Base-by-base conservation (phyloP, 1,140 invertebrate genomes). In the Pseudomyrmex sp. region DNA sequence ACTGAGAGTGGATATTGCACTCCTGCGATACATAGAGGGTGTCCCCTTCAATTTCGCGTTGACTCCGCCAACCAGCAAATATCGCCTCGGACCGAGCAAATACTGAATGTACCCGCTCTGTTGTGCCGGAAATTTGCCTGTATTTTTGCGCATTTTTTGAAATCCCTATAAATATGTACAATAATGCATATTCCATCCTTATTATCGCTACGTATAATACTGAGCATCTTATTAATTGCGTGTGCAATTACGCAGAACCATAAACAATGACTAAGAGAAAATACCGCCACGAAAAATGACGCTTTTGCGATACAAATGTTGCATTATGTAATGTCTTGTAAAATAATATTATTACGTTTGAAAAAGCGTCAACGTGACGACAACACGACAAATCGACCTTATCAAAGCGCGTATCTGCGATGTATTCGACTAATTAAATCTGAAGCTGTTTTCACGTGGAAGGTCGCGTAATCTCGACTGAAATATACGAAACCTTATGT, bases 31-130 rank as follows among this genome's bases (percentile, higher is more conserved):
- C 87, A 84, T 62, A 65, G 80, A 86, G 86, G 75, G 87, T 75
- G 84, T 88, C 79, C 84, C 88, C 85, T 89, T 86, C 88, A 89
- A 89, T 89, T 84, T 86, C 87, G 69, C 68, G 76, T 77, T 74
- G 87, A 79, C 85, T 89, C 72, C 48, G 46, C 46, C 48, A 35
- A 82, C 80, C 74, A 85, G 79, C 88, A 84, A 87, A 89, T 88
- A 89, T 88, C 87, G 62, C 54, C 62, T n/a, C 18, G 61, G 50
- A 73, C 72, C 84, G 73, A 76, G 88, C 65, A 89, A 89, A 89
- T 88, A 89, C 69, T 70, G 77, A 80, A 82, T 73, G 54, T 7
- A 35, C 35, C 35, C 35, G 35, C 0, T 35, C 87, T 63, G 56
- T 80, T 73, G 69, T 75, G 79, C 62, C 15, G 50, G 75, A 80